A percentile compares a stretch with the other conserved stretches of the same genome.
These are phyloP conservation scores for Porites divaricata DNA, from an alignment of 92 coral and sea anemone genomes.

Conservation along the genomic window DNA sequence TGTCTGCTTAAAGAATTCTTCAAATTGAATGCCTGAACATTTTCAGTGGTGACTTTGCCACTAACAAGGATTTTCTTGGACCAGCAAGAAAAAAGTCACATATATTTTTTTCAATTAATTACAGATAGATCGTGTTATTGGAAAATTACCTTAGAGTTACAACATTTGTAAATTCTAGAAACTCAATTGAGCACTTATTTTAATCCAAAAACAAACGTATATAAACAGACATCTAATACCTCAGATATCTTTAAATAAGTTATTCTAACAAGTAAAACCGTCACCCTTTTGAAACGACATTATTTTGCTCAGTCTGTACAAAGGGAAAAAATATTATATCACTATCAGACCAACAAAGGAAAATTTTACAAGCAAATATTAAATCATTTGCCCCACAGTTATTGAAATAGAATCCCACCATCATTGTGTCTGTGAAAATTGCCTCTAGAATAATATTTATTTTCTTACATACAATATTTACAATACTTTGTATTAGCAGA, in stretches of 20 bases:
- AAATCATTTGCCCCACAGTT: neutral
- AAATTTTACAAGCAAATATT: neutral
- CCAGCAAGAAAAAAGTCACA: slow-evolving; percentile 3
- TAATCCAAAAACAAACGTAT: too few relatives aligned
- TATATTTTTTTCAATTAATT: neutral
- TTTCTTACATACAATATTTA: neutral
- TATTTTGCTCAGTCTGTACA: neutral
- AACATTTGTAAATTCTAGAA: neutral
- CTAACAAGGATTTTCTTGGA: neutral
- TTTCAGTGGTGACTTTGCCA: neutral
- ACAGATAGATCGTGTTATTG: neutral
- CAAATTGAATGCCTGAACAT: neutral
- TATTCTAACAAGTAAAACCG: slow-evolving; percentile 4
- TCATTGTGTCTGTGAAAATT: neutral
- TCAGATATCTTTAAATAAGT: neutral
- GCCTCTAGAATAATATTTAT: too few relatives aligned
- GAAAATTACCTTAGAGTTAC: neutral
- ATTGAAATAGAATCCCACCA: neutral
- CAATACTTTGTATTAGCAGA: neutral
- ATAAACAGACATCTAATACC: too few relatives aligned
- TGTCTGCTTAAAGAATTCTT: neutral
- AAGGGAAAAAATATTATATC: neutral
- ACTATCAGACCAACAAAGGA: neutral
- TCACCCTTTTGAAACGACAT: neutral
- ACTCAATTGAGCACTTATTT: neutral